Evolutionary conservation across 2,888 invertebrate species (phyloP).

Genomic region (Agrochola lota): DNA sequence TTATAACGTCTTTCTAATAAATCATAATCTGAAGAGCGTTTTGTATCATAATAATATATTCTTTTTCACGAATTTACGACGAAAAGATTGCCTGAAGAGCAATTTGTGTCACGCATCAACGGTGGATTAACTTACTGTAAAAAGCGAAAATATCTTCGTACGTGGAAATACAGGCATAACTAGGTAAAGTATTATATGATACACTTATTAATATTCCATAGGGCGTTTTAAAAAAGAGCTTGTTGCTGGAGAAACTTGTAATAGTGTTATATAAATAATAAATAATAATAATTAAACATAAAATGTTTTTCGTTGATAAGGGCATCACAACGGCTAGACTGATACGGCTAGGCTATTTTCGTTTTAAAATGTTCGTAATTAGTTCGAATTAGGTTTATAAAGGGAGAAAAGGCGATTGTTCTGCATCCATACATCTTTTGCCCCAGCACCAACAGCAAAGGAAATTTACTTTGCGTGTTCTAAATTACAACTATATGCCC

Average conservation of each 20-base stretch:
- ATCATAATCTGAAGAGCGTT: background rate
- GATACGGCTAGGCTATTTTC: background rate
- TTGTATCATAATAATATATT: background rate
- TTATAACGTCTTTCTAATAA: background rate
- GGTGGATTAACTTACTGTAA: conserved; percentile 3
- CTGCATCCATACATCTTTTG: too few species aligned
- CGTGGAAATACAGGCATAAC: background rate
- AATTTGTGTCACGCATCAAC: conserved; percentile 20
- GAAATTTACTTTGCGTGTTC: too few species aligned
- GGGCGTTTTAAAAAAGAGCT: background rate
- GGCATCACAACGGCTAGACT: background rate
- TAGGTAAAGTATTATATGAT: conserved; percentile 5
- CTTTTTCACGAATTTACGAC: conserved; percentile 17
- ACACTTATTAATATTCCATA: background rate
- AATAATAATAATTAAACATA: background rate
- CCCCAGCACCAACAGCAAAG: too few species aligned
- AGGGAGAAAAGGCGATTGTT: too few species aligned
- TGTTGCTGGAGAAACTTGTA: background rate
- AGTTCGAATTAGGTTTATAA: background rate
- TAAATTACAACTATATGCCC: too few species aligned
- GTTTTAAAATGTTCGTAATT: background rate
- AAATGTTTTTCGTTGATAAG: background rate
- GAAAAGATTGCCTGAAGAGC: conserved; percentile 28
- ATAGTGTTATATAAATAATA: too few species aligned
- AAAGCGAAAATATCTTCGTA: background rate